Conservation (phyloP, 2,888 invertebrate genomes). For the Cerceris ruficornis region DNA sequence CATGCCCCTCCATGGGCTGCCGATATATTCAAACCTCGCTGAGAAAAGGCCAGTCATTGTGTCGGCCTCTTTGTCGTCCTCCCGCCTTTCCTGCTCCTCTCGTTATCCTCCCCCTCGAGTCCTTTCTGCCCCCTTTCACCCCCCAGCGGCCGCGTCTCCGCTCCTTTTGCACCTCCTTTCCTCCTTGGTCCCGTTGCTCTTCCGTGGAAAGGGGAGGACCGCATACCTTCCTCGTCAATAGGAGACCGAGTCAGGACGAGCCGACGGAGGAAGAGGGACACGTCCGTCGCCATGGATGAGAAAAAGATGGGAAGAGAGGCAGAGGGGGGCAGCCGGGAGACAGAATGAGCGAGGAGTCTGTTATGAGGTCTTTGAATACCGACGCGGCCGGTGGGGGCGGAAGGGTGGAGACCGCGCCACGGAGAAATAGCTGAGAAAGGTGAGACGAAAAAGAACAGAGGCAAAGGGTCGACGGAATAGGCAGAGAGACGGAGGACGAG, state of each 20-base stretch:
- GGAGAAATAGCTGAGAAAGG: slow-evolving; percentile 42
- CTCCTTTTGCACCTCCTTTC: slow-evolving; percentile 29
- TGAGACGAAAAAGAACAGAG: slow-evolving; percentile 46
- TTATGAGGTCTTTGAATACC: slow-evolving; percentile 70
- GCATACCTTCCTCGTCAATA: slow-evolving; percentile 64
- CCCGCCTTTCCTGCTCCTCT: slow-evolving; percentile 61
- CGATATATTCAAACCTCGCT: slow-evolving; percentile 70
- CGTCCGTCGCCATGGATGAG: slow-evolving; percentile 24
- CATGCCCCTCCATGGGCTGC: slow-evolving; percentile 66
- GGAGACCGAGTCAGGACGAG: slow-evolving; percentile 44
- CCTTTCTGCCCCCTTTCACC: slow-evolving; percentile 7
- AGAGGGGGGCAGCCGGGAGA: slow-evolving; percentile 38
- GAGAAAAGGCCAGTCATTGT: slow-evolving; percentile 70
- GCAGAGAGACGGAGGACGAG: slow-evolving; percentile 32
- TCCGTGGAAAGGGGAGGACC: slow-evolving; percentile 53
- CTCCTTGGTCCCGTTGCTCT: slow-evolving; percentile 62
- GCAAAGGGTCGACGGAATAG: slow-evolving; percentile 35
- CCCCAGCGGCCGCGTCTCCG: slow-evolving; percentile 2
- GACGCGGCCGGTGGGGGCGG: slow-evolving; percentile 31
- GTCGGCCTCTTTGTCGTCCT: slow-evolving; percentile 69
- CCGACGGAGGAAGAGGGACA: slow-evolving; percentile 25
- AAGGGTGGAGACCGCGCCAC: slow-evolving; percentile 17
- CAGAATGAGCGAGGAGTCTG: slow-evolving; percentile 63
- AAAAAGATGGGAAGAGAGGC: slow-evolving; percentile 29
- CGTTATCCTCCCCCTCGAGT: slow-evolving; percentile 56